Percentiles rank a stretch among this genome's conserved stretches.
Evolutionary conservation across 2,888 invertebrate genomes (phyloP).

Genomic region (Aspidiotus rigidus): DNA sequence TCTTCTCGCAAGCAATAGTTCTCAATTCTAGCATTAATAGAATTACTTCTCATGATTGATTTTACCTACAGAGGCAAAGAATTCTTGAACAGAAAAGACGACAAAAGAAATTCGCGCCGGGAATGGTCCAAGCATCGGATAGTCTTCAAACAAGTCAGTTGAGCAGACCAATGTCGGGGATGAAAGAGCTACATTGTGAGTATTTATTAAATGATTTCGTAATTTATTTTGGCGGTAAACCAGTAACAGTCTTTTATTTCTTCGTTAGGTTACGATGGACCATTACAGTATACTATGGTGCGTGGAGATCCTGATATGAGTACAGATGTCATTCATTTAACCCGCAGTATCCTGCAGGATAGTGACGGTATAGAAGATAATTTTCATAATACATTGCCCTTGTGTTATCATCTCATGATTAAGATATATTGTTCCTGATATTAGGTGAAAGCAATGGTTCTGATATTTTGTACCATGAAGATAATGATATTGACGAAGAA

Average conservation of each 20-base stretch:
- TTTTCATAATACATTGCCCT: background rate
- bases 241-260: background rate
- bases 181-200: slow-evolving; percentile 58
- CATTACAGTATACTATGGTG: slow-evolving; percentile 74
- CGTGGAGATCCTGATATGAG: slow-evolving; percentile 64
- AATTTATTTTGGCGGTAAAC: background rate
- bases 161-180: slow-evolving; percentile 36
- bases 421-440: background rate
- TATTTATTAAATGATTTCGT: background rate
- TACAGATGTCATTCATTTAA: slow-evolving; percentile 28
- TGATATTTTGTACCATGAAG: slow-evolving; percentile 21
- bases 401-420: background rate
- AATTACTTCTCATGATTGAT: slow-evolving; percentile 3
- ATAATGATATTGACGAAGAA: slow-evolving; percentile 47
- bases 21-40: background rate
- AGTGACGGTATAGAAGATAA: slow-evolving; percentile 24
- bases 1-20: background rate
- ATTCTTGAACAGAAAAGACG: slow-evolving; percentile 81
- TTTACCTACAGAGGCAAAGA: slow-evolving; percentile 56
- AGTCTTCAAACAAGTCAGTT: slow-evolving; percentile 37
- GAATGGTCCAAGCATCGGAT: slow-evolving; percentile 81
- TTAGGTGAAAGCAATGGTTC: slow-evolving; percentile 24
- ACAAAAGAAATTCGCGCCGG: slow-evolving; percentile 72
- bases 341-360: slow-evolving; percentile 17
- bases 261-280: slow-evolving; percentile 68